Percentiles rank a stretch among this genome's conserved stretches.
These are phyloP conservation scores for Leptoteleia sp. DNA, from an alignment of 1,140 invertebrate genomes.

Conservation along the genomic window DNA sequence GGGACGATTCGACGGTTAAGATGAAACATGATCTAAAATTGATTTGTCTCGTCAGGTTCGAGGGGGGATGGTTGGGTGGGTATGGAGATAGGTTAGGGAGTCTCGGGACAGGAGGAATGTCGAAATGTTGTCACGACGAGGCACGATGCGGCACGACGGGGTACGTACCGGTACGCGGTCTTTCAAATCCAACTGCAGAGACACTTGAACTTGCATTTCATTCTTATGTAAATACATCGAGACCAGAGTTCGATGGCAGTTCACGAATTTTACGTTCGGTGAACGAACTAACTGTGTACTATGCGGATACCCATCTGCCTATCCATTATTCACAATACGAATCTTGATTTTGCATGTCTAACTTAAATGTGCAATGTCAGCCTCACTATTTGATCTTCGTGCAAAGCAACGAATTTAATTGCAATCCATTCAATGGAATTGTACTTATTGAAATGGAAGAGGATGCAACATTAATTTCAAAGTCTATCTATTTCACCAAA, in stretches of 20 bases:
- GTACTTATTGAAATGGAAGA: too few relatives aligned
- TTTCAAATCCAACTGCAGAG: conserved; percentile 14
- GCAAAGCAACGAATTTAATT: too few relatives aligned
- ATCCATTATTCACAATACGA: background rate
- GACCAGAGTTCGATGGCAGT: conserved; percentile 24
- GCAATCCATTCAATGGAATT: too few relatives aligned
- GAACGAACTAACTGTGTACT: conserved; percentile 26
- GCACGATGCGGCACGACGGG: conserved; percentile 67
- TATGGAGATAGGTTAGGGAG: conserved; percentile 8
- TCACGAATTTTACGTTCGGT: conserved; percentile 38
- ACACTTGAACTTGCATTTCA: conserved; percentile 53
- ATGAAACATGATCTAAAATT: conserved; percentile 56
- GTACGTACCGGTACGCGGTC: conserved; percentile 67
- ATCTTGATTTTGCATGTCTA: background rate
- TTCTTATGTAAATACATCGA: conserved; percentile 49
- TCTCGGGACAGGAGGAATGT: conserved; percentile 27
- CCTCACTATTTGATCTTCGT: too few relatives aligned
- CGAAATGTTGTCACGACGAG: conserved; percentile 68
- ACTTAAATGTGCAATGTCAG: too few relatives aligned
- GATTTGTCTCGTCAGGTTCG: conserved; percentile 33
- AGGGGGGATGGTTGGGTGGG: background rate
- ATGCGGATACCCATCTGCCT: too few relatives aligned
- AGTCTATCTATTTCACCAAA: too few relatives aligned
- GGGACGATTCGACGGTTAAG: conserved; percentile 46
- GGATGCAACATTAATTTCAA: too few relatives aligned